Percentiles rank a stretch among this genome's conserved stretches.
phyloP scores from a whole-genome alignment of 1,140 invertebrate species.

The Heliconius melpomene region DNA sequence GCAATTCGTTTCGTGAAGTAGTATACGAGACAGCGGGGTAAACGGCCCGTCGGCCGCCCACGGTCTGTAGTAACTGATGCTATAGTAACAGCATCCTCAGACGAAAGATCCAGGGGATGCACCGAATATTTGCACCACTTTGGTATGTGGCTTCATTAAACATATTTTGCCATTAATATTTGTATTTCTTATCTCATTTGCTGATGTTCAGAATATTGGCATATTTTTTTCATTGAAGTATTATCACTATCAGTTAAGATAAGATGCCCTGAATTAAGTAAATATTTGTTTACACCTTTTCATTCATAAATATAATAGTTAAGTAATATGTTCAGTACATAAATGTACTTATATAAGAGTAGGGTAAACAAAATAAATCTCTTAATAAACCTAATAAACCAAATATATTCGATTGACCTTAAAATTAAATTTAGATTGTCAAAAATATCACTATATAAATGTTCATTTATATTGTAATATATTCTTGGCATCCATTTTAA shows the following conservation, averaged over 20 bases:
- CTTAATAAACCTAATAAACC: too few relatives aligned
- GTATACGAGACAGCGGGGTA: conserved; percentile 44
- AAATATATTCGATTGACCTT: too few relatives aligned
- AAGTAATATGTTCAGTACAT: too few relatives aligned
- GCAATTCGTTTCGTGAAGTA: conserved; percentile 23
- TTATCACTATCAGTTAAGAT: conserved; percentile 1
- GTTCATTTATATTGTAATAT: too few relatives aligned
- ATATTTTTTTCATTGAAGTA: neutral
- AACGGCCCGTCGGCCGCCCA: conserved; percentile 57
- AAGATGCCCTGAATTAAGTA: neutral
- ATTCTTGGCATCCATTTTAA: too few relatives aligned
- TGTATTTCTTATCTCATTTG: neutral
- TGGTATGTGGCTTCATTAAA: conserved; percentile 27
- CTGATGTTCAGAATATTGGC: neutral
- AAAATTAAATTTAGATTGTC: too few relatives aligned
- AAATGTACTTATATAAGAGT: neutral
- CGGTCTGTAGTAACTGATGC: conserved; percentile 56
- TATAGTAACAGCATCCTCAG: conserved; percentile 54
- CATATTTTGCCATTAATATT: neutral
- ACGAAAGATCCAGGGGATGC: conserved; percentile 52
- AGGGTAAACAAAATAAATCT: neutral
- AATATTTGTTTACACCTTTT: neutral
- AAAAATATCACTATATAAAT: too few relatives aligned
- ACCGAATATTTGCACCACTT: conserved; percentile 39
- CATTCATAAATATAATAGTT: neutral